These are phyloP conservation scores for Antitype chi DNA, from an alignment of 2,888 invertebrate genomes.

Conservation along the genomic window DNA sequence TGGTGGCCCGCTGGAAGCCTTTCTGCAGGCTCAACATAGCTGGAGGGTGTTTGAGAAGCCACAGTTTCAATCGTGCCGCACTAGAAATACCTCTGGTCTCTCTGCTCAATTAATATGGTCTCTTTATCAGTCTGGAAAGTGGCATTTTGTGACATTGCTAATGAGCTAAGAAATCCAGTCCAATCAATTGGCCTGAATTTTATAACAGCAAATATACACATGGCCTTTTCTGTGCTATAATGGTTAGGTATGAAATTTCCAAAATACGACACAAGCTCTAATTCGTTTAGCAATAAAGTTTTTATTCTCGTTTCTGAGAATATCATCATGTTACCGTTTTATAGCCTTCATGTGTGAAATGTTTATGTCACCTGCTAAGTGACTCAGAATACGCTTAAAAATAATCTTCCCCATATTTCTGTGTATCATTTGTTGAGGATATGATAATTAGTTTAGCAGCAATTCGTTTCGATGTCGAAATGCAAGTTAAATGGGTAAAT, in stretches of 20 bases:
- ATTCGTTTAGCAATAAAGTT: slow-evolving; percentile 52
- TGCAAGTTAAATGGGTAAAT: slow-evolving; percentile 41
- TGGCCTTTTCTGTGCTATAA: neutral
- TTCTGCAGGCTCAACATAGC: too few relatives aligned
- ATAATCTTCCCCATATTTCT: slow-evolving; percentile 24
- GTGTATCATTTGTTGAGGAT: slow-evolving; percentile 33
- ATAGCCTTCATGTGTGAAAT: slow-evolving; percentile 43
- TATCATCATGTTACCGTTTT: slow-evolving; percentile 47
- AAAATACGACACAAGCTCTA: slow-evolving; percentile 27
- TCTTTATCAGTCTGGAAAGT: neutral
- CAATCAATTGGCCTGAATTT: neutral
- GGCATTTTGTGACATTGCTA: neutral
- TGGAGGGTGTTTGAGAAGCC: too few relatives aligned
- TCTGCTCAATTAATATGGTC: too few relatives aligned
- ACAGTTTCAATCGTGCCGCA: too few relatives aligned
- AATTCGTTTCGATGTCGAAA: slow-evolving; percentile 38
- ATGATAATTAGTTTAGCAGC: slow-evolving; percentile 46
- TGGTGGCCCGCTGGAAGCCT: too few relatives aligned
- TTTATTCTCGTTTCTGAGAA: slow-evolving; percentile 45
- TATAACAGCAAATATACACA: slow-evolving; percentile 2
- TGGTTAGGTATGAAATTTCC: slow-evolving; percentile 12
- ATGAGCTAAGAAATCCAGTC: neutral
- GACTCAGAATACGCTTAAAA: slow-evolving; percentile 41
- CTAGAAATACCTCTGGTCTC: too few relatives aligned
- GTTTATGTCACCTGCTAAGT: slow-evolving; percentile 49